These are phyloP conservation scores for Drosophila nikananu DNA, from an alignment of 1,140 invertebrate species.

Conservation along the genomic window DNA sequence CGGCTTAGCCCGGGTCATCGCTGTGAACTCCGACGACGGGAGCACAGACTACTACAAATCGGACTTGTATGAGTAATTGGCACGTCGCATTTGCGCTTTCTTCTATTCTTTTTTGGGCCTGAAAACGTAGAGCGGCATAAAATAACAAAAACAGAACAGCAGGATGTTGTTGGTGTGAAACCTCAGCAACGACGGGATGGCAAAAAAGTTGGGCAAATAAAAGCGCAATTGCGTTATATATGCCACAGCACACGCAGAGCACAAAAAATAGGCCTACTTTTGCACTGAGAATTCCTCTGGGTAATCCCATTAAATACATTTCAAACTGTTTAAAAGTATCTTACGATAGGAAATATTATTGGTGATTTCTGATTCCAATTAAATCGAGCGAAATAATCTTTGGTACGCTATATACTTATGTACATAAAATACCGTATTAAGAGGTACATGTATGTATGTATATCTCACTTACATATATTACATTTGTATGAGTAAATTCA, in stretches of 20 bases:
- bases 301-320: constrained; percentile 21
- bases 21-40: constrained; percentile 17
- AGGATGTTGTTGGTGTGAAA: constrained; percentile 64
- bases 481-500: background rate
- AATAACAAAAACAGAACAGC: constrained; percentile 42
- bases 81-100: constrained; percentile 51
- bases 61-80: constrained; percentile 84
- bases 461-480: background rate
- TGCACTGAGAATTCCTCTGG: constrained; percentile 2
- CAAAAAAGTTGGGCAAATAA: constrained; percentile 44
- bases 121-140: constrained; percentile 45
- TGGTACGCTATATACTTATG: no score
- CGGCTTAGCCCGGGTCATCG: constrained; percentile 38
- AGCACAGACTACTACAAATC: constrained; percentile 70
- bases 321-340: constrained; percentile 1
- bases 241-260: constrained; percentile 18
- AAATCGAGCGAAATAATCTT: background rate
- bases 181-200: constrained; percentile 65
- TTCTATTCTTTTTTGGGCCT: constrained; percentile 47
- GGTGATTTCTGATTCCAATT: background rate
- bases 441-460: no score
- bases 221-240: constrained; percentile 58
- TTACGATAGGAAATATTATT: background rate
- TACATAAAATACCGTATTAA: no score
- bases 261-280: constrained; percentile 34